Base-by-base conservation (phyloP, 2,113 vertebrate species). In the Struthio camelus region DNA sequence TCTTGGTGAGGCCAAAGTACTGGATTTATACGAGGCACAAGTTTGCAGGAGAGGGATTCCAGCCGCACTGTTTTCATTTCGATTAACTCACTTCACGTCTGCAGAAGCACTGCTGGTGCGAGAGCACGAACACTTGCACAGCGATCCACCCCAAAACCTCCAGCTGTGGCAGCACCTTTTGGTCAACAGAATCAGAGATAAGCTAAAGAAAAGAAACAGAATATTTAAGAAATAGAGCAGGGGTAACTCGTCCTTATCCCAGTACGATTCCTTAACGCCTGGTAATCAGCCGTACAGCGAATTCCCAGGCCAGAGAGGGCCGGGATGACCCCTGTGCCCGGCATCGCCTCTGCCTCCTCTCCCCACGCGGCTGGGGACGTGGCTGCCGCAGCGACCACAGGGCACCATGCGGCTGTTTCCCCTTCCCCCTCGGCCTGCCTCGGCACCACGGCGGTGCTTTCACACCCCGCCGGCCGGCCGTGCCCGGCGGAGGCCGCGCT, bases 261-360 rank as follows among this genome's bases (percentile, higher is more conserved):
- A 17, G 15, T 58, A 58, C 28, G 6, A 32, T 17, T 18, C 40
- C 11, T 42, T 30, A 42, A 42, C 3, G 10, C n/a, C 46, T 25
- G 18, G 24, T 16, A 81, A 67, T 51, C 22, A 40, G 40, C 0
- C 0, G 58, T 24, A 61, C 42, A 38, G 1, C 1, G 0, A 86
- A 44, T 54, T 36, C 46, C 27, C 8, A 36, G 6, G 9, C 28
- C 19, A 69, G 58, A 61, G 48, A 6, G 0, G 1, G 14, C 20
- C 4, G 44, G 44, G 44, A 14, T 16, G 44, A 15, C 44, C 44
- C 44, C 44, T n/a, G n/a, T n/a, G 17, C 16, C 14, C 44, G 44
- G 14, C 14, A 46, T 46, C 44, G 44, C 44, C 44, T 46, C 44
- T 46, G 44, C 44, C 44, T 46, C 44, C 44, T 15, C 44, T n/a